Conservation (phyloP, 2,888 invertebrate species). For the Glyphotaelius pellucidus region DNA sequence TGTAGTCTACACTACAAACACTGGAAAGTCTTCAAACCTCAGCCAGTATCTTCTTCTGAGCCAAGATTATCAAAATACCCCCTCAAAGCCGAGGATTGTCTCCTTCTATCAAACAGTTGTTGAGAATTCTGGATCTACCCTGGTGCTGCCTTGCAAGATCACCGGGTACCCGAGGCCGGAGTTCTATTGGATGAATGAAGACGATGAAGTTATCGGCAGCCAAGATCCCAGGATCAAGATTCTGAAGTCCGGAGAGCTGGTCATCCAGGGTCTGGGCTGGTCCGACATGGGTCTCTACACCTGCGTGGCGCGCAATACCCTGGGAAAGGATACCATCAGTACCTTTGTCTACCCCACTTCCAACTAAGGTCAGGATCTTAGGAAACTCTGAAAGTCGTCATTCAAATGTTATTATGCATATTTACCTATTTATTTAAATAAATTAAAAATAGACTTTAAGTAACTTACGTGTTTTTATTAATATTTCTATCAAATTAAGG, state of each 20-base stretch:
- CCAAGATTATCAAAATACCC: constrained; percentile 68
- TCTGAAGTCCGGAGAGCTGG: constrained; percentile 85
- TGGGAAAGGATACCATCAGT: constrained; percentile 79
- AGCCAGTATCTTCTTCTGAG: constrained; percentile 68
- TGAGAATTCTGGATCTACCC: constrained; percentile 79
- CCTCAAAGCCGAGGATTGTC: constrained; percentile 76
- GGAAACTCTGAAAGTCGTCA: not conserved
- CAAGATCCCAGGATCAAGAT: constrained; percentile 77
- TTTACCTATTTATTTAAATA: not conserved
- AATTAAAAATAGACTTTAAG: not conserved
- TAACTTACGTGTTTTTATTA: not conserved
- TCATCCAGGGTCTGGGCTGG: constrained; percentile 85
- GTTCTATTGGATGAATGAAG: constrained; percentile 82
- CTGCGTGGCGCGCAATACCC: constrained; percentile 84
- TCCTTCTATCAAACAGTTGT: constrained; percentile 76
- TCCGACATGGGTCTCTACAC: constrained; percentile 89
- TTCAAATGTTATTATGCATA: not conserved
- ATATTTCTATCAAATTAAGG: not conserved
- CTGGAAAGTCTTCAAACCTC: constrained; percentile 69
- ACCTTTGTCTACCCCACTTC: constrained; percentile 86
- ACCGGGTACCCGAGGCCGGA: constrained; percentile 80
- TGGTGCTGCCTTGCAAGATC: constrained; percentile 84
- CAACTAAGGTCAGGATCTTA: constrained; percentile 49
- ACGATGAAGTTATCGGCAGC: constrained; percentile 77
- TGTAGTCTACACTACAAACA: constrained; percentile 76